Evolutionary conservation across 1,140 invertebrate genomes (phyloP).

Genomic region (Cepaea nemoralis): DNA sequence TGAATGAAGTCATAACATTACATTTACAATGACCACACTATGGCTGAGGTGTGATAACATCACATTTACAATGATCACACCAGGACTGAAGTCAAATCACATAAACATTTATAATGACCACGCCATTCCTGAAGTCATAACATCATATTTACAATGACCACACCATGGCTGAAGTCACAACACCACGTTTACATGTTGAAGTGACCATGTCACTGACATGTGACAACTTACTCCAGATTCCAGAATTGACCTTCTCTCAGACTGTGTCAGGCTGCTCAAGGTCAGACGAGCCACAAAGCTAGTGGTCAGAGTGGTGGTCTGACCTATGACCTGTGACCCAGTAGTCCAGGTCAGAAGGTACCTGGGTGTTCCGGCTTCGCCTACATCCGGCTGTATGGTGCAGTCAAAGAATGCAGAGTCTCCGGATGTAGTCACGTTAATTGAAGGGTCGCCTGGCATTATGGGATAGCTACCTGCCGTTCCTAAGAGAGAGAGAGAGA

Average conservation of each 20-base stretch:
- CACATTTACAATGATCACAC: no score
- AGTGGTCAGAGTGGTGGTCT: conserved; percentile 2
- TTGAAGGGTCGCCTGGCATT: conserved; percentile 29
- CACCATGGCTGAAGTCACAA: no score
- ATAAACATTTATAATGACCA: no score
- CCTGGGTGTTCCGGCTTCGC: conserved; percentile 40
- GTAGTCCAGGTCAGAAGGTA: conserved; percentile 46
- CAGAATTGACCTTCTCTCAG: conserved; percentile 39
- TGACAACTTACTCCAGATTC: conserved; percentile 17
- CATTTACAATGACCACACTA: no score
- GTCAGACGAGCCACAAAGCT: conserved; percentile 35
- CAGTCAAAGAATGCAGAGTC: conserved; percentile 43
- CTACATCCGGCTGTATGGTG: conserved; percentile 20
- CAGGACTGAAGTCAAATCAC: no score
- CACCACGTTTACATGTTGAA: background rate
- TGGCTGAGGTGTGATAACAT: no score
- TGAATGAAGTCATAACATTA: no score
- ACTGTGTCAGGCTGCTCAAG: conserved; percentile 20
- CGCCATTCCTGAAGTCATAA: no score
- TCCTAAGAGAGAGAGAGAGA: conserved; percentile 39
- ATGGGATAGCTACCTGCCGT: conserved; percentile 42
- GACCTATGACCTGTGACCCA: background rate
- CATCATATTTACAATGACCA: no score
- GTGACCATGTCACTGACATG: no score
- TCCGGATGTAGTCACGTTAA: conserved; percentile 24